Evolutionary conservation across 2,113 vertebrate genomes (phyloP).

Genomic region (Brachyistius frenatus): DNA sequence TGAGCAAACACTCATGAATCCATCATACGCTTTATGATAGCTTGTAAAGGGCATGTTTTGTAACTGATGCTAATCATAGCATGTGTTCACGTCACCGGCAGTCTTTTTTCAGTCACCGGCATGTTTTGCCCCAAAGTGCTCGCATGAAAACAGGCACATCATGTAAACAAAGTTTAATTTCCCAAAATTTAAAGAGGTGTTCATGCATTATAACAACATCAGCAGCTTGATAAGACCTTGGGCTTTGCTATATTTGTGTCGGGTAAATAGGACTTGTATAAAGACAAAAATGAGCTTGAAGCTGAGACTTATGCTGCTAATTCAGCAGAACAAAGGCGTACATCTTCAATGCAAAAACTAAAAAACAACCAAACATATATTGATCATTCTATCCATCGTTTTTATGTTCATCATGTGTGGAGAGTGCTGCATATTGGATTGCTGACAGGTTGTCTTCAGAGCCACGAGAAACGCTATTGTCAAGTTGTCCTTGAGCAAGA

Average conservation of each 20-base stretch:
- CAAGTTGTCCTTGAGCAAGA: conserved; percentile 11
- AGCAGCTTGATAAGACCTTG: conserved; percentile 44
- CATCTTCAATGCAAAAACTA: neutral
- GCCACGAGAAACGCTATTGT: neutral
- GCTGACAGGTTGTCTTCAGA: conserved; percentile 7
- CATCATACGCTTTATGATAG: neutral
- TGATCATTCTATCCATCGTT: neutral
- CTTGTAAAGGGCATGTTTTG: neutral
- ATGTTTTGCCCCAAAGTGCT: conserved; percentile 14
- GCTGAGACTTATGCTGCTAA: neutral
- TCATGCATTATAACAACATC: conserved; percentile 56
- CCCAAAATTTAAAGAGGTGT: conserved; percentile 38
- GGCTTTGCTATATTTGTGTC: conserved; percentile 41
- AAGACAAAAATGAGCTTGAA: conserved; percentile 14
- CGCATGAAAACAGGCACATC: conserved; percentile 31
- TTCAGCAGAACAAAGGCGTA: neutral
- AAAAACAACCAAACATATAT: neutral
- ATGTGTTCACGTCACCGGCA: neutral
- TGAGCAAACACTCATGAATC: conserved; percentile 33
- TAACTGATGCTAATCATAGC: conserved; percentile 17
- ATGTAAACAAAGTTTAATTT: conserved; percentile 28
- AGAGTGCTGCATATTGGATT: neutral
- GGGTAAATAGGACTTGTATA: conserved; percentile 10
- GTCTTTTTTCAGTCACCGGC: conserved; percentile 20
- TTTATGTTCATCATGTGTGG: neutral